A percentile compares a stretch with the other conserved stretches of the same genome.
Conservation (phyloP, 2,888 invertebrate genomes). For the Rotaria macrura region DNA sequence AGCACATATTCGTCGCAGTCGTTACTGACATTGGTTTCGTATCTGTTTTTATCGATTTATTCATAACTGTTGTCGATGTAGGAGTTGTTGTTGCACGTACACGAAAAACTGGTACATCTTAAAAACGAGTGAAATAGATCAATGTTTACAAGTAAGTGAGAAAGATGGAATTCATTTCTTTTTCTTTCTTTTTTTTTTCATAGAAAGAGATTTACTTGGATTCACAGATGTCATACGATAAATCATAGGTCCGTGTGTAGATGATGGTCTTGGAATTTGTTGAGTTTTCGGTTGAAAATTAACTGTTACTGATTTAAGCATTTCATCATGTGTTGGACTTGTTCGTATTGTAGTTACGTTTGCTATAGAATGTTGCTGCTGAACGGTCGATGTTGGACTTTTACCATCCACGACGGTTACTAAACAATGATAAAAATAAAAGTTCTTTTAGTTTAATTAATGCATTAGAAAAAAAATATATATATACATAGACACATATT, state of each 20-base stretch:
- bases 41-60: neutral
- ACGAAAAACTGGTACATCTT: constrained; percentile 14
- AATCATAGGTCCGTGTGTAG: neutral
- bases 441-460: too few species aligned
- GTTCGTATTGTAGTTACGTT: neutral
- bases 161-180: too few species aligned
- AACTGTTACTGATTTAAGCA: neutral
- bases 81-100: constrained; percentile 1
- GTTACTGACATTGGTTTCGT: neutral
- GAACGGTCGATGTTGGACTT: neutral
- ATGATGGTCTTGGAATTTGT: neutral
- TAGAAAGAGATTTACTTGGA: neutral
- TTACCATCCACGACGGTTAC: neutral
- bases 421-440: neutral
- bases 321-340: neutral
- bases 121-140: neutral
- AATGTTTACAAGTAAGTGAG: too few species aligned
- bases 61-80: neutral
- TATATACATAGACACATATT: too few species aligned
- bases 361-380: neutral
- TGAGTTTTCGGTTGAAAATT: neutral
- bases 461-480: too few species aligned
- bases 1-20: neutral
- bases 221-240: neutral
- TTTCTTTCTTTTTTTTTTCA: neutral